Evolutionary conservation across 2,113 vertebrate species (phyloP).

Genomic region (Protomyctophum bolini): DNA sequence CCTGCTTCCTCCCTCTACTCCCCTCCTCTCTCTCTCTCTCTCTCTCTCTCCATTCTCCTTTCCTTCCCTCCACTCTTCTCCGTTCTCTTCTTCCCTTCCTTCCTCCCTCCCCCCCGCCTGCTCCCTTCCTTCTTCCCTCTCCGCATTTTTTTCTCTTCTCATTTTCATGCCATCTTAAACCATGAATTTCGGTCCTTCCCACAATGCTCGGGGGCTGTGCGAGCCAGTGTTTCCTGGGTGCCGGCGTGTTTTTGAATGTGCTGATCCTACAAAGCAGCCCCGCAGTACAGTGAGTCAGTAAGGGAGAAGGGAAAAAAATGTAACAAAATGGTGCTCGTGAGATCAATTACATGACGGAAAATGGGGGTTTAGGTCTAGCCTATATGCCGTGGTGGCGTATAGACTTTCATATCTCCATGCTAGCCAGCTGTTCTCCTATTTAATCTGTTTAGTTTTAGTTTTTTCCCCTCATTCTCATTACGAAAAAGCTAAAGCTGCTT

Average conservation of each 20-base stretch:
- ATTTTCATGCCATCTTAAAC: not conserved
- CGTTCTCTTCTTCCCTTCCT: slow-evolving; percentile 23
- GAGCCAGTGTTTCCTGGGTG: slow-evolving; percentile 57
- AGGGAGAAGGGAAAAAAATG: slow-evolving; percentile 56
- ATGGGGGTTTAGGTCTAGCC: slow-evolving; percentile 71
- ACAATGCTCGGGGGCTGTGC: slow-evolving; percentile 49
- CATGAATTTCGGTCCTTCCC: slow-evolving; percentile 53
- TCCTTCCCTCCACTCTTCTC: slow-evolving; percentile 7
- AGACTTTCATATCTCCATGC: slow-evolving; percentile 62
- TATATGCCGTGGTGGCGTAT: slow-evolving; percentile 63
- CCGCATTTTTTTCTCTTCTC: not conserved
- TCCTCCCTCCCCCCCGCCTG: slow-evolving; percentile 15
- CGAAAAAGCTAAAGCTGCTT: slow-evolving; percentile 51
- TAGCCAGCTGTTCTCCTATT: slow-evolving; percentile 36
- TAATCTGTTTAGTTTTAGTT: slow-evolving; percentile 42
- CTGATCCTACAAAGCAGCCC: slow-evolving; percentile 63
- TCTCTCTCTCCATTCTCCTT: not conserved
- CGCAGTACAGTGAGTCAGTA: slow-evolving; percentile 5
- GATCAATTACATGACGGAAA: slow-evolving; percentile 79
- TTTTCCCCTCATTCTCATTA: slow-evolving; percentile 51
- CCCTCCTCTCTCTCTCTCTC: slow-evolving; percentile 30
- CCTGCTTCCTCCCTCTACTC: too few relatives aligned
- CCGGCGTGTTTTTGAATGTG: slow-evolving; percentile 66
- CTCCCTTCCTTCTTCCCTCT: not conserved
- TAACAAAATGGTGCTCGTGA: slow-evolving; percentile 79